Evolutionary conservation across 2,113 vertebrate species (phyloP).

Genomic region (Loxodonta africana): DNA sequence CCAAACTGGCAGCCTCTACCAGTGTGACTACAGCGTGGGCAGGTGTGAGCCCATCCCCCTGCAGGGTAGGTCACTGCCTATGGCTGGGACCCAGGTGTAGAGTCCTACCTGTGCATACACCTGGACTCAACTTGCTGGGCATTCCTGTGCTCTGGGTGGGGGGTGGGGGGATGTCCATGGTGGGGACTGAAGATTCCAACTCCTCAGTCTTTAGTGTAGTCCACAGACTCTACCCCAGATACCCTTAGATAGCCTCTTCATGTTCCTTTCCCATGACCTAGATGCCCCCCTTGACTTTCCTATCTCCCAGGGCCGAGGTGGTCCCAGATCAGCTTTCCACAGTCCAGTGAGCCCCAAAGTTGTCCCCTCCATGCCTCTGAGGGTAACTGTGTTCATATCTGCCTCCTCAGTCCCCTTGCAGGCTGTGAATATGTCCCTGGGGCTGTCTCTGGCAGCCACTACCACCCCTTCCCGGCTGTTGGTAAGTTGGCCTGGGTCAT

Average conservation of each 20-base stretch:
- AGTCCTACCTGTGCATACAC: background rate
- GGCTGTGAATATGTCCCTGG: conserved; percentile 82
- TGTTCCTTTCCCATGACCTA: background rate
- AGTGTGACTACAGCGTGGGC: conserved; percentile 67
- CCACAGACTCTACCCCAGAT: background rate
- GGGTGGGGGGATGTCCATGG: background rate
- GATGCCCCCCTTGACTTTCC: rapidly evolving
- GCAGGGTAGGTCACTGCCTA: conserved; percentile 66
- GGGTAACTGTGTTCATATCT: background rate
- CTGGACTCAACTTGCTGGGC: background rate
- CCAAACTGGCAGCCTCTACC: conserved; percentile 74
- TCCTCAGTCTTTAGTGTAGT: background rate
- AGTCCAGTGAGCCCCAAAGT: background rate
- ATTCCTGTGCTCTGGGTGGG: background rate
- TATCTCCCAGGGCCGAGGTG: background rate
- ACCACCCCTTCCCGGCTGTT: conserved; percentile 53
- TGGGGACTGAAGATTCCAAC: background rate
- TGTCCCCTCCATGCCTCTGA: background rate
- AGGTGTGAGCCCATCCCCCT: conserved; percentile 48
- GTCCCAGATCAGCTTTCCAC: background rate
- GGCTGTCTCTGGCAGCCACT: conserved; percentile 73
- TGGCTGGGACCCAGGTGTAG: background rate
- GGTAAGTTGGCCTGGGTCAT: conserved; percentile 74
- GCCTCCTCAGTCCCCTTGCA: conserved; percentile 69
- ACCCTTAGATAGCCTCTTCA: background rate